Evolutionary conservation across 2,888 invertebrate species (phyloP).

Genomic region (Drosophila macrospina): DNA sequence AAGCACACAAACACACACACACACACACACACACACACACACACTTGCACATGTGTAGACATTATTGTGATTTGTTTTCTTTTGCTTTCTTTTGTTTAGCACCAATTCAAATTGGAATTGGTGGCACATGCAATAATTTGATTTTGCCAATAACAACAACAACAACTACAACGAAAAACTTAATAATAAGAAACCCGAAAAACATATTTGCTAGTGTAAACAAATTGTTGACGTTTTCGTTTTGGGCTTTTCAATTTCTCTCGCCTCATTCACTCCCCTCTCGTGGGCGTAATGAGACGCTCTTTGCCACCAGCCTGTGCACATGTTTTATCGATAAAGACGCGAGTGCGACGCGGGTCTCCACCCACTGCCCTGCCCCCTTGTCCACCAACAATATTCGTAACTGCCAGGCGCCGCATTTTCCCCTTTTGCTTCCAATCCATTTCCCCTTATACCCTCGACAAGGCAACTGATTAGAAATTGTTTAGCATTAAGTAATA

Average conservation of each 20-base stretch:
- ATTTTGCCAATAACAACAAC: slow-evolving; percentile 54
- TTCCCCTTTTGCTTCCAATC: slow-evolving; percentile 40
- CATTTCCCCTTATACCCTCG: slow-evolving; percentile 32
- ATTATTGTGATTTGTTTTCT: slow-evolving; percentile 23
- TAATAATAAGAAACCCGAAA: slow-evolving; percentile 4
- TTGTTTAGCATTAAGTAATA: background rate
- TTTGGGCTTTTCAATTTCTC: slow-evolving; percentile 41
- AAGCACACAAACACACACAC: slow-evolving; percentile 1
- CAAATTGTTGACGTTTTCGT: slow-evolving; percentile 61
- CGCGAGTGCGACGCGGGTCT: slow-evolving; percentile 55
- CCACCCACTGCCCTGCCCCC: slow-evolving; percentile 17
- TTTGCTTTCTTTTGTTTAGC: slow-evolving; percentile 44
- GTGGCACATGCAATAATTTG: slow-evolving; percentile 79
- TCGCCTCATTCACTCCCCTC: slow-evolving; percentile 27
- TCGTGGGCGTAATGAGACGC: slow-evolving; percentile 53
- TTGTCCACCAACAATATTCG: slow-evolving; percentile 33
- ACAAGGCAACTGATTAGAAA: background rate
- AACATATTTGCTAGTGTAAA: slow-evolving; percentile 50
- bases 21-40: background rate
- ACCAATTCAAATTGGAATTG: slow-evolving; percentile 61
- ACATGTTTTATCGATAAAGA: slow-evolving; percentile 77
- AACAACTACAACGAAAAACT: slow-evolving; percentile 9
- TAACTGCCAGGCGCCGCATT: slow-evolving; percentile 63
- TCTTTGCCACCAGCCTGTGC: background rate
- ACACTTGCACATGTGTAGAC: background rate